Evolutionary conservation across 2,888 invertebrate species (phyloP), one percentile per base, ranked within the genome.

Genomic region (Papilio protenor): DNA sequence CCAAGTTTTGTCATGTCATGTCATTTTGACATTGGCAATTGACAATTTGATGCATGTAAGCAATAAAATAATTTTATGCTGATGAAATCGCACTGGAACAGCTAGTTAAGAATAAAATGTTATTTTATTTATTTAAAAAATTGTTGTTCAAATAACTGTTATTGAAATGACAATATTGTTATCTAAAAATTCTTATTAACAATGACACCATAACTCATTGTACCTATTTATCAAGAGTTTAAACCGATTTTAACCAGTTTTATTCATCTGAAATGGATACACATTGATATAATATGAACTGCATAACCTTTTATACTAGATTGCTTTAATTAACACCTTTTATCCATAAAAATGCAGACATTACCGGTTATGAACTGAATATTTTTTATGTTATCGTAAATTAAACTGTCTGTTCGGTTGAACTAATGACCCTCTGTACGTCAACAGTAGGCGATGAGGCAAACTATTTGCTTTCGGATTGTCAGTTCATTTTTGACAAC

Each of bases 401-500:
- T 81, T 75, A 81, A 79, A 74, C 69, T 18, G 40, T 77, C 64
- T 80, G 73, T 75, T 75, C 75, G 76, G 71, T 78, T 89, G 90
- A 93, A 89, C 93, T 92, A 90, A 91, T 92, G 91, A 93, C 89
- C 89, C 92, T 89, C 81, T 93, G 89, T 92, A 90, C 91, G 86
- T 93, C 92, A 91, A 92, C 94, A 93, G 93, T 94, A 94, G 88
- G 92, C 86, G 89, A 94, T 94, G 94, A 94, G 94, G 93, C 91
- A 91, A 93, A 93, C 88, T 86, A 85, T 91, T 85, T 90, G 88
- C 87, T 87, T 90, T 81, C 90, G 91, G 82, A 83, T 91, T 84
- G 86, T 94, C 94, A 94, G 94, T 94, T 85, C 90, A 80, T 84
- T 91, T 87, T 89, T 94, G 91, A 92, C 91, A 87, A 86, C 89